A percentile compares a stretch with the other conserved stretches of the same genome.
phyloP scores from a whole-genome alignment of 2,113 vertebrate genomes.

The Athene cunicularia region DNA sequence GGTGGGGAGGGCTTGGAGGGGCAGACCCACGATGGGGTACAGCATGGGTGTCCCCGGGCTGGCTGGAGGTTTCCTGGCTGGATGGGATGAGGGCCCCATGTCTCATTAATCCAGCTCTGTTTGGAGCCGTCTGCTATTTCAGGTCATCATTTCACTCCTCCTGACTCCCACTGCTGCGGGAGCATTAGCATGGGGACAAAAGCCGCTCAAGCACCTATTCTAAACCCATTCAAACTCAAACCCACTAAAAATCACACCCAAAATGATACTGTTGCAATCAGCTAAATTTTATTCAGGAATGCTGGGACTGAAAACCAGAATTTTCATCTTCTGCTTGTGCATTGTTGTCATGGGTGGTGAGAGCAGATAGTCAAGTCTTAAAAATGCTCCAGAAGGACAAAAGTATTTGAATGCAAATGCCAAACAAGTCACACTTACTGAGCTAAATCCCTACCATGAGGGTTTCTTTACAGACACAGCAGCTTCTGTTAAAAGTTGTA shows the following conservation, averaged over 20 bases:
- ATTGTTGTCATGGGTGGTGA: neutral
- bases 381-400: conserved; percentile 4
- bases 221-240: conserved; percentile 53
- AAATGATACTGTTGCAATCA: conserved; percentile 43
- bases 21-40: neutral
- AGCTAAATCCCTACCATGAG: neutral
- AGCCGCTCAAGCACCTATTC: conserved; percentile 44
- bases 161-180: conserved; percentile 25
- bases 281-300: conserved; percentile 62
- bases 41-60: neutral
- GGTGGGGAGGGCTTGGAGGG: neutral
- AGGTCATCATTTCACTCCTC: conserved; percentile 53
- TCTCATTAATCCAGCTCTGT: conserved; percentile 40
- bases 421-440: neutral
- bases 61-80: neutral
- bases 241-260: conserved; percentile 52
- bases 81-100: neutral
- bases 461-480: neutral
- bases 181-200: conserved; percentile 52
- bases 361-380: neutral
- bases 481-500: neutral
- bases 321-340: neutral
- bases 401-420: conserved; percentile 54
- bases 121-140: conserved; percentile 50
- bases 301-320: conserved; percentile 24